Conservation (phyloP, 2,113 vertebrate genomes). For the Puntigrus tetrazona region DNA sequence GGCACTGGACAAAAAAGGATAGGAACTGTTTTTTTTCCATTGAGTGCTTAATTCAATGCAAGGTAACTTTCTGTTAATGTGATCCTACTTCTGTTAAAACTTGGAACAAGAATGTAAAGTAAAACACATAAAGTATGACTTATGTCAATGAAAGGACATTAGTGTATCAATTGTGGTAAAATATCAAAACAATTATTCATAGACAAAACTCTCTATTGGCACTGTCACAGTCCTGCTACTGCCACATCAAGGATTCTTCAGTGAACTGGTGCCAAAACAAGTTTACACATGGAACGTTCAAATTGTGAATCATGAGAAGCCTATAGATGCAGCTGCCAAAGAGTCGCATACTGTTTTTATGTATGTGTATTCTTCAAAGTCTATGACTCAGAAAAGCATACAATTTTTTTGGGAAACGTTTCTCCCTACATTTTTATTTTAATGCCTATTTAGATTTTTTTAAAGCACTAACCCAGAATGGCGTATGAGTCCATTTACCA, state of each 20-base stretch:
- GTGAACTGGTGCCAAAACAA: background rate
- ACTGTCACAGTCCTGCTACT: background rate
- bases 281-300: background rate
- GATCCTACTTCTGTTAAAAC: background rate
- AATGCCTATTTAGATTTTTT: too few relatives aligned
- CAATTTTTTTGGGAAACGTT: too few relatives aligned
- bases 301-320: background rate
- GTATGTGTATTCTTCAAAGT: too few relatives aligned
- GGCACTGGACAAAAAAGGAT: background rate
- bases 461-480: too few relatives aligned
- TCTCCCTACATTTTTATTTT: too few relatives aligned
- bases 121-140: background rate
- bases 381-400: too few relatives aligned
- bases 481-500: too few relatives aligned
- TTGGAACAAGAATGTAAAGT: background rate
- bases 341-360: background rate
- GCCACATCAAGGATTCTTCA: background rate
- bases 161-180: background rate
- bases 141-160: background rate
- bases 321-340: background rate
- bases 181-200: background rate
- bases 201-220: background rate
- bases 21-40: background rate
- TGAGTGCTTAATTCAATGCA: background rate
- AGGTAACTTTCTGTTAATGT: background rate